Percentiles rank a stretch among this genome's conserved stretches.
phyloP scores from a whole-genome alignment of 2,797 vertebrate species.

The Lindbergichthys nudifrons region DNA sequence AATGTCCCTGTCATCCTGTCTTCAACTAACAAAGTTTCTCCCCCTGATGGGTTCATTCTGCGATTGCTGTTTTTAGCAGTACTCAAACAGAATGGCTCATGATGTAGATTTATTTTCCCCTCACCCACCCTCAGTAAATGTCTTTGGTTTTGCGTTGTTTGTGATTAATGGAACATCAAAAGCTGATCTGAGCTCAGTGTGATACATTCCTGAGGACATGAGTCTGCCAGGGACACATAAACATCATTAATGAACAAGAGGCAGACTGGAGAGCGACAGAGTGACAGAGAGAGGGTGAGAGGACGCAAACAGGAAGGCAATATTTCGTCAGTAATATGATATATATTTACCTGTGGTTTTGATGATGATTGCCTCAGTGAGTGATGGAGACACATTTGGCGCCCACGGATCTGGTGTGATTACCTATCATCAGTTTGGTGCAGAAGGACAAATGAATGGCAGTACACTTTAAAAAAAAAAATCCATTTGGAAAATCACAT shows the following conservation, averaged over 20 bases:
- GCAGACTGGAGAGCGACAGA: constrained; percentile 52
- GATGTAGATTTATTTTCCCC: constrained; percentile 52
- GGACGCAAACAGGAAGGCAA: constrained; percentile 45
- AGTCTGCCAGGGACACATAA: constrained; percentile 76
- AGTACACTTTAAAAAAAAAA: constrained; percentile 32
- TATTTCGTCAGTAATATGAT: constrained; percentile 59
- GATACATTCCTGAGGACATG: constrained; percentile 73
- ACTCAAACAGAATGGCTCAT: constrained; percentile 73
- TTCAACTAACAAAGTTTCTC: constrained; percentile 32
- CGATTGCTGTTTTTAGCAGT: constrained; percentile 51
- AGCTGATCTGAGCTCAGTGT: constrained; percentile 70
- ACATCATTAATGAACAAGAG: constrained; percentile 79
- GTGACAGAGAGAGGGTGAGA: constrained; percentile 46
- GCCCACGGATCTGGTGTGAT: constrained; percentile 61
- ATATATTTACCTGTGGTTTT: constrained; percentile 69
- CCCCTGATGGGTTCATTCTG: constrained; percentile 42
- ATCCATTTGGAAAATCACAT: constrained; percentile 71
- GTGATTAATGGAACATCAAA: constrained; percentile 83
- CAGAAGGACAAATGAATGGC: constrained; percentile 58
- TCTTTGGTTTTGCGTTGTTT: constrained; percentile 74
- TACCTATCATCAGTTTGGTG: constrained; percentile 56
- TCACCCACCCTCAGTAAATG: constrained; percentile 72
- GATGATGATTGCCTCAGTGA: constrained; percentile 62
- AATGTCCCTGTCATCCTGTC: constrained; percentile 27
- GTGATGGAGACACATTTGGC: constrained; percentile 57